These are phyloP conservation scores for Rhea pennata DNA, from an alignment of 2,113 vertebrate genomes.

Conservation along the genomic window DNA sequence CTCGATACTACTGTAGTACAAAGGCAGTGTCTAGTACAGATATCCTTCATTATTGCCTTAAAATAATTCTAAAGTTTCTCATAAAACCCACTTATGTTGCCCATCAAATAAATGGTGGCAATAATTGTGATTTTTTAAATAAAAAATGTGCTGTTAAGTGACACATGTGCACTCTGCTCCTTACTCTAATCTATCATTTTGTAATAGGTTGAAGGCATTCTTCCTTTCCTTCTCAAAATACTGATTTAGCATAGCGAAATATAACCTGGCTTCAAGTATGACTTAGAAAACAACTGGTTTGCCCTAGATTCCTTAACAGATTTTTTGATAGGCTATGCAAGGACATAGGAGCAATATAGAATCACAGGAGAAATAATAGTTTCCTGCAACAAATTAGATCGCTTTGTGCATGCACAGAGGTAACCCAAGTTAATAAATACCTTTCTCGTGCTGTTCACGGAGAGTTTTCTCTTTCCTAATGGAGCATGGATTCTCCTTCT, in stretches of 20 bases:
- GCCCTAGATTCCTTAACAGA: too few species aligned
- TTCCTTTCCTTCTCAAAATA: not conserved
- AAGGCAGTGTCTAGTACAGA: not conserved
- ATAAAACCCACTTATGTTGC: not conserved
- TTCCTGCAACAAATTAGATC: not conserved
- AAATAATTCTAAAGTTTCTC: not conserved
- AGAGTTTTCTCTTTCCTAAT: not conserved
- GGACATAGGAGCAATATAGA: accelerated
- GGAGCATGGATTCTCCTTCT: not conserved
- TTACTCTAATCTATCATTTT: not conserved
- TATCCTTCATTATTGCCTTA: not conserved
- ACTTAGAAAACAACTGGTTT: not conserved
- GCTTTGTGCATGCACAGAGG: not conserved
- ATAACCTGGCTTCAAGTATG: not conserved
- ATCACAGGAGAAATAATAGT: not conserved
- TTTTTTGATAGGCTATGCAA: not conserved
- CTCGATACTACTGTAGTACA: not conserved
- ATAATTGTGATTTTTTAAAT: not conserved
- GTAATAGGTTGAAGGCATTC: not conserved
- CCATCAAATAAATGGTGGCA: not conserved
- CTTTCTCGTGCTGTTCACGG: accelerated
- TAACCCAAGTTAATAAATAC: not conserved
- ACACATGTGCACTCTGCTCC: not conserved
- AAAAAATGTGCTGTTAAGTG: not conserved
- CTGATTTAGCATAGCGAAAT: not conserved